Percentiles rank a stretch among this genome's conserved stretches.
These are phyloP conservation scores for Sympetrum striolatum DNA, from an alignment of 2,888 invertebrate species.

Conservation along the genomic window DNA sequence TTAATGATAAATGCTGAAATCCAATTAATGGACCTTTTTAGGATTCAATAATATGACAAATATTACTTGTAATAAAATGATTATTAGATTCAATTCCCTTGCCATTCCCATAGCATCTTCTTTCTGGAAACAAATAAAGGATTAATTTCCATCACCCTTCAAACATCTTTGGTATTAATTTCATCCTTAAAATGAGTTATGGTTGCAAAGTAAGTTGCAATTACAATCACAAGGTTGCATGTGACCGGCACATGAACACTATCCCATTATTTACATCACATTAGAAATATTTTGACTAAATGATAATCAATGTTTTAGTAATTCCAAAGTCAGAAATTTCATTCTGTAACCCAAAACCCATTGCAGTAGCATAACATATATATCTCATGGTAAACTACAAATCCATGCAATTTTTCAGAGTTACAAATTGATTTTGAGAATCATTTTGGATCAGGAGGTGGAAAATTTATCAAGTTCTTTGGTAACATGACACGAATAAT, in stretches of 20 bases:
- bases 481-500: not conserved
- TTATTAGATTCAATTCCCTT: constrained; percentile 30
- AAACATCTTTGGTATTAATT: constrained; percentile 34
- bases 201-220: not conserved
- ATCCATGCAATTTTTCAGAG: not conserved
- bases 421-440: not conserved
- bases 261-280: constrained; percentile 25
- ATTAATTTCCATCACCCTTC: constrained; percentile 22
- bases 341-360: not conserved
- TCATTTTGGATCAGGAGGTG: not conserved
- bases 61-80: not conserved
- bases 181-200: not conserved
- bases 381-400: not conserved
- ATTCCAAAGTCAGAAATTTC: not conserved
- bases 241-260: constrained; percentile 29
- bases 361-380: not conserved
- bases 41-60: constrained; percentile 29
- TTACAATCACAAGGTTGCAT: not conserved
- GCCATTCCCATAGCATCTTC: constrained; percentile 12
- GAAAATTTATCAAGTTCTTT: constrained; percentile 7
- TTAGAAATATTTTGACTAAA: constrained; percentile 25
- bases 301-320: not conserved
- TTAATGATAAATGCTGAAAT: constrained; percentile 32
- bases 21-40: constrained; percentile 32
- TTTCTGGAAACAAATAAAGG: not conserved